These are phyloP conservation scores for Heliconius ismenius DNA, from an alignment of 2,888 invertebrate species.

Conservation along the genomic window DNA sequence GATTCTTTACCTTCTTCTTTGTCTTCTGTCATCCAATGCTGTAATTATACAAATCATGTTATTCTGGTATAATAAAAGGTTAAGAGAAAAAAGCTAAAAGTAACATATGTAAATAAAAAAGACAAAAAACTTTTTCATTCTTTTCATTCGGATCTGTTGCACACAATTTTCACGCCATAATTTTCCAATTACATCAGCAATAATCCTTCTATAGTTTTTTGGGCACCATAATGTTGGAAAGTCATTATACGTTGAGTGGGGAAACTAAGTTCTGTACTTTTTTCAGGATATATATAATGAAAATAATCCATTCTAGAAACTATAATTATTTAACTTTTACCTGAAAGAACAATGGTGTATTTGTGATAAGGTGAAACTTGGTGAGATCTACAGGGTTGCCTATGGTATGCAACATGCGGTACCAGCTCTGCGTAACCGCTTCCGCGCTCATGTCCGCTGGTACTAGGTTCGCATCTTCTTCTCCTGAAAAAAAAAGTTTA, in stretches of 20 bases:
- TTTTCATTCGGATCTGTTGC: too few species aligned
- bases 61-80: not conserved
- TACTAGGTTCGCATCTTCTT: conserved; percentile 91
- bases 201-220: too few species aligned
- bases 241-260: too few species aligned
- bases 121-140: too few species aligned
- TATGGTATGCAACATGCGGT: conserved; percentile 94
- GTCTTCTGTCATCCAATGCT: conserved; percentile 91
- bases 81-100: too few species aligned
- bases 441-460: conserved; percentile 93
- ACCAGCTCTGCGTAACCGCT: conserved; percentile 97
- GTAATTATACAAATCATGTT: conserved; percentile 46
- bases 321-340: conserved; percentile 41
- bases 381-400: conserved; percentile 97
- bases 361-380: conserved; percentile 89
- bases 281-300: too few species aligned
- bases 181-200: too few species aligned
- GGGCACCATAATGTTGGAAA: too few species aligned
- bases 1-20: conserved; percentile 74
- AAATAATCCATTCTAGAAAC: too few species aligned
- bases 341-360: conserved; percentile 84
- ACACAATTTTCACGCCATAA: too few species aligned
- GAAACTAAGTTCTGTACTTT: too few species aligned
- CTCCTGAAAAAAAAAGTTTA: conserved; percentile 79
- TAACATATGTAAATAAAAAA: too few species aligned